Conservation (phyloP, 2,797 vertebrate genomes). For the Astyanax mexicanus region DNA sequence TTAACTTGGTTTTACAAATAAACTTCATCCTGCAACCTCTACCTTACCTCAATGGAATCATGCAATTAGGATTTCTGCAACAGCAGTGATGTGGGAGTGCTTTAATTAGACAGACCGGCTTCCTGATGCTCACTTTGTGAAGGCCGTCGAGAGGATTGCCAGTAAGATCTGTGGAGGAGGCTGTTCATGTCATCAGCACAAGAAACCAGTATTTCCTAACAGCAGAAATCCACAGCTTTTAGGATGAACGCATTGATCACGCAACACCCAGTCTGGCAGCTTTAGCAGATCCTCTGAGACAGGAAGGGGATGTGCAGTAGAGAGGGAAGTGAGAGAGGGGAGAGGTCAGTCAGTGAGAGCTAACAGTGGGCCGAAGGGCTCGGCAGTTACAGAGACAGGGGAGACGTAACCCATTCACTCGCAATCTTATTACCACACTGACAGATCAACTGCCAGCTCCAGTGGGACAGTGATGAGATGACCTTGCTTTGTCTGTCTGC, state of each 20-base stretch:
- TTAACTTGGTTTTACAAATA: neutral
- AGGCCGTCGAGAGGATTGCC: neutral
- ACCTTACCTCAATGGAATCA: neutral
- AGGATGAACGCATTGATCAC: neutral
- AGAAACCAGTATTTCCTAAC: neutral
- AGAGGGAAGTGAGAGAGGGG: constrained; percentile 37
- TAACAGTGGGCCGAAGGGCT: neutral
- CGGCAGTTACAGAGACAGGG: neutral
- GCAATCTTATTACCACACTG: constrained; percentile 25
- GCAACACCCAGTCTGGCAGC: neutral
- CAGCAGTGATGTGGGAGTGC: constrained; percentile 4
- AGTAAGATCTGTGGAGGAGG: neutral
- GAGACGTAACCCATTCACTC: constrained; percentile 19
- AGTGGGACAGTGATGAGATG: neutral
- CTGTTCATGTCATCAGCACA: neutral
- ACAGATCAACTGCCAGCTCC: constrained; percentile 18
- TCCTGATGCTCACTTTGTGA: neutral
- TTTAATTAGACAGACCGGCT: constrained; percentile 16
- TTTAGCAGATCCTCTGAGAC: too few relatives aligned
- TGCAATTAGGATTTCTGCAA: constrained; percentile 5
- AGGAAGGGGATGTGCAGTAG: constrained; percentile 11
- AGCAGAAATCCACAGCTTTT: neutral
- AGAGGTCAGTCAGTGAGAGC: constrained; percentile 18
- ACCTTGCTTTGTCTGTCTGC: neutral
- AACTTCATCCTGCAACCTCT: neutral